Evolutionary conservation across 2,888 invertebrate species (phyloP), one percentile per base, ranked within the genome.

Genomic region (Sipha maydis): DNA sequence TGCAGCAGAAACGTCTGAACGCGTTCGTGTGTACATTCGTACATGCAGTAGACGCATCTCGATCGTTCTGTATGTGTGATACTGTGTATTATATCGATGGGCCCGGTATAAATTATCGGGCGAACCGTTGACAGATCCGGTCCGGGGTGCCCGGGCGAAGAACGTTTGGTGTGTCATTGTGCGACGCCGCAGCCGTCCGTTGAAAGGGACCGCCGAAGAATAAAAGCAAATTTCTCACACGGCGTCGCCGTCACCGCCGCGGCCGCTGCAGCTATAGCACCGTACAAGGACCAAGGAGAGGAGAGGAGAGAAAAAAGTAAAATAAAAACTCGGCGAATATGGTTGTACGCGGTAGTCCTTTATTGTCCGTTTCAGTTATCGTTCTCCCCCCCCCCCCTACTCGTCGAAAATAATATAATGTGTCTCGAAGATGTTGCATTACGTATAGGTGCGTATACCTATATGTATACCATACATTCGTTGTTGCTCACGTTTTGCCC

Each of bases 81-180:
- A 69, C 28, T 69, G 28, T 28, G 14, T 28, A 28, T 28, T 75
- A 75, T 38, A 75, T 38, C 54, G 38, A n/a, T 28, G 56, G 31
- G 67, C 17, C 28, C 38, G 75, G 69, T 54, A 85, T 88, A 88
- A 88, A 88, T 88, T 88, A 82, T 82, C 75, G 75, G 75, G 34
- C 67, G 38, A 48, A 82, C 67, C 88, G 88, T 88, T 82, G 88
- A 88, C 88, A 88, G 88, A 88, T 88, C 88, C 88, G 88, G 88
- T 82, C 88, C 88, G 48, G 88, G 88, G 88, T 88, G 80, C 79
- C 80, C 54, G 28, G 67, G 61, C 21, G 21, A 82, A 25, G 80
- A 82, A 88, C 88, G 88, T 82, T 82, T 75, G 61, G 88, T 61
- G 71, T 73, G 86, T 86, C 86, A 79, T 79, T 85, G 85, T 77